A percentile compares a stretch with the other conserved stretches of the same genome.
Conservation (phyloP, 2,797 vertebrate species). For the Hemibagrus guttatus region DNA sequence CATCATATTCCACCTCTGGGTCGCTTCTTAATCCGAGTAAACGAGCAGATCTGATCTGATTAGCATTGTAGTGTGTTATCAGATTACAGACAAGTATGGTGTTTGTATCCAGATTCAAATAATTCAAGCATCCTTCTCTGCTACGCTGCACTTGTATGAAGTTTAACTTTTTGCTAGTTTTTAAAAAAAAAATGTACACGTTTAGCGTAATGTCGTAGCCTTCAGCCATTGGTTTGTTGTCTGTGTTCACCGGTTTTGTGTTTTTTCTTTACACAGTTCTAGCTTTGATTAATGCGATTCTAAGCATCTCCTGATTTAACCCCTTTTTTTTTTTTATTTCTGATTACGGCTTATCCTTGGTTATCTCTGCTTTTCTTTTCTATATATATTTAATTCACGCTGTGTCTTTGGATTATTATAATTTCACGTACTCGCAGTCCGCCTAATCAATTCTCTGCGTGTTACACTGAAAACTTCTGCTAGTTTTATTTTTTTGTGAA, state of each 20-base stretch:
- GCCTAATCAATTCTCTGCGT: background rate
- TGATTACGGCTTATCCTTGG: background rate
- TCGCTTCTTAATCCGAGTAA: slow-evolving; percentile 2
- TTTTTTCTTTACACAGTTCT: background rate
- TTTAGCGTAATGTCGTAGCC: too few relatives aligned
- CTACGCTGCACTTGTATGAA: background rate
- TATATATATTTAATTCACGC: background rate
- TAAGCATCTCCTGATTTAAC: background rate
- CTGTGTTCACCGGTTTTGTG: background rate
- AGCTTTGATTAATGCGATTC: background rate
- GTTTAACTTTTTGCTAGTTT: background rate
- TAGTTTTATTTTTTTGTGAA: background rate
- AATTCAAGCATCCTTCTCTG: background rate
- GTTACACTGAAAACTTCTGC: background rate
- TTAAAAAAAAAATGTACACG: background rate
- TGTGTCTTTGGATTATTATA: too few relatives aligned
- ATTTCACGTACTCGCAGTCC: background rate
- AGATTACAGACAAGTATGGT: background rate
- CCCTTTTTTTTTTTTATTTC: background rate
- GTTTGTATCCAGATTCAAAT: background rate
- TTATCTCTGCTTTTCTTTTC: background rate
- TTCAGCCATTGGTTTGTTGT: background rate
- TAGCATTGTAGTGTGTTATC: background rate
- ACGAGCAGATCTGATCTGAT: slow-evolving; percentile 28
- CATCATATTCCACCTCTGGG: background rate